Conservation (phyloP, 2,888 invertebrate genomes). For the Drosophila limbata region DNA sequence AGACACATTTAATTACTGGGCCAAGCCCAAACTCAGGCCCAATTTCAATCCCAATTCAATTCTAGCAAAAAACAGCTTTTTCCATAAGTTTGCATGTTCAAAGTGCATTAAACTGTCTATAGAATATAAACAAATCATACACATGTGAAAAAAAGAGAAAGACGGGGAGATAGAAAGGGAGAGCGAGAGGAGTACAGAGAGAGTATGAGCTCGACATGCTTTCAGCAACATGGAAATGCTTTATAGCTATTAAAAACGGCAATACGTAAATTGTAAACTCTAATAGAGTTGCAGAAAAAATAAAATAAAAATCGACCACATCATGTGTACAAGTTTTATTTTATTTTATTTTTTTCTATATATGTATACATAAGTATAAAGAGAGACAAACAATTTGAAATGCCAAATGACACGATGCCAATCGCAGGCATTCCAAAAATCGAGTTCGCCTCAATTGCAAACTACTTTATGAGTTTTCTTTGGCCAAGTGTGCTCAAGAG, state of each 20-base stretch:
- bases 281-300: conserved; percentile 11
- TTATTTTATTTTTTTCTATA: conserved; percentile 24
- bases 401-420: conserved; percentile 49
- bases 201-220: conserved; percentile 48
- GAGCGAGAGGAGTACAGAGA: conserved; percentile 1
- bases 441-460: conserved; percentile 20
- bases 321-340: conserved; percentile 37
- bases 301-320: conserved; percentile 8
- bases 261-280: conserved; percentile 70
- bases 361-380: conserved; percentile 16
- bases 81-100: conserved; percentile 66
- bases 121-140: conserved; percentile 25
- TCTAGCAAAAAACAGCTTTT: conserved; percentile 14
- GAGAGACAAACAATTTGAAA: conserved; percentile 39
- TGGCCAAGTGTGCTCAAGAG: not conserved
- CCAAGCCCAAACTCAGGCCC: conserved; percentile 13
- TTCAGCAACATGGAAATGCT: conserved; percentile 77
- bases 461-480: conserved; percentile 7
- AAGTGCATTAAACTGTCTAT: conserved; percentile 70
- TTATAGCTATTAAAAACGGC: conserved; percentile 73
- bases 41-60: conserved; percentile 15
- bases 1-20: conserved; percentile 60
- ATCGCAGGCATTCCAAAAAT: conserved; percentile 39
- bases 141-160: conserved; percentile 13
- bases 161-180: not conserved